Evolutionary conservation across 2,113 vertebrate species (phyloP), one percentile per base, ranked within the genome.

Genomic region (Columbina picui): DNA sequence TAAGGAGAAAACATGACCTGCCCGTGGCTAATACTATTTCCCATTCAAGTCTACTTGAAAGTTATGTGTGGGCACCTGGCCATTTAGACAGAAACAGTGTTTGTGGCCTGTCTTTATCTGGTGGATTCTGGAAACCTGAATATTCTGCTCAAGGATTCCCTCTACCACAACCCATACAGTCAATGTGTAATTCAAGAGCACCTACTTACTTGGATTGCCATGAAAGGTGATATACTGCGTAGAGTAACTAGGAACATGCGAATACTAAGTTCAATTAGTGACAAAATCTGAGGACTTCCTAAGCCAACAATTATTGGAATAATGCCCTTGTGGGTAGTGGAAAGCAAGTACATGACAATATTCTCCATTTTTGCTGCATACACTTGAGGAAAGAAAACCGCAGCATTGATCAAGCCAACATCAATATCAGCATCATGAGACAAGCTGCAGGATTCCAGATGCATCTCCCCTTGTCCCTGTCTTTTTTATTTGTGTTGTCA

Each of bases 381-480:
- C 13, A 14, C 12, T 15, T 49, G 19, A 71, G 34, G 14, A 93
- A 76, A 90, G 27, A 95, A 79, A 79, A 49, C 65, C 25, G 15
- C 14, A 76, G n/a, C 53, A 71, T 1, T 3, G 1, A 50, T 45
- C 3, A 8, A 77, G 41, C 45, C 36, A 77, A 64, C 16, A 26
- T 26, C 55, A 63, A 7, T 14, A 70, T 25, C 4, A 23, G 18
- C 39, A 61, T 8, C 11, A 12, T 86, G 18, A 64, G 16, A 71
- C 2, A 2, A 79, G 39, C 27, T 76, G 6, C 32, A 76, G 41
- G 43, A 43, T 16, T 43, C 16, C 16, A 7, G 6, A 16, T 43
- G 41, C 17, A 17, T 43, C 43, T 49, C 20, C 6, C 8, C 9
- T 1, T 0, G 1, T 30, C 10, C 13, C 41, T 53, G 29, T 0